Percentiles rank a stretch among this genome's conserved stretches.
phyloP scores from a whole-genome alignment of 1,140 invertebrate species.

The Akabosia matsudoensis region DNA sequence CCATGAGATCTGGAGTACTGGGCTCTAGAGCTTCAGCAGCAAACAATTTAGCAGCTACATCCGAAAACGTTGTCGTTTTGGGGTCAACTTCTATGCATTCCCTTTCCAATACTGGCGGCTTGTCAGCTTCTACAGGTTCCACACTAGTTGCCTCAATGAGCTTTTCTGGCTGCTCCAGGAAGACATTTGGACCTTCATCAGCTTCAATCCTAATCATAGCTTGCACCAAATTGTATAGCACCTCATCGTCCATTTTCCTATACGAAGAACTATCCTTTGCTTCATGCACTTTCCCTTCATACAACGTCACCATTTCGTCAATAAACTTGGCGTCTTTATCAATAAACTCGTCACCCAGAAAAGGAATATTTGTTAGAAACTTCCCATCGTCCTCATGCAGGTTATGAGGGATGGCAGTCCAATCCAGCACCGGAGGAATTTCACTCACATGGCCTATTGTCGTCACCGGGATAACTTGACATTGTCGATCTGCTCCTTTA shows the following conservation, averaged over 20 bases:
- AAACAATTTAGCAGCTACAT: neutral
- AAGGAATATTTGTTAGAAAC: constrained; percentile 34
- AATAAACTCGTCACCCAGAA: constrained; percentile 35
- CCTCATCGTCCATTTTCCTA: constrained; percentile 2
- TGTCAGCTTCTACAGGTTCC: neutral
- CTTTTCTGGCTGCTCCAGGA: neutral
- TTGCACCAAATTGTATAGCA: neutral
- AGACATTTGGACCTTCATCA: neutral
- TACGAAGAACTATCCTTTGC: constrained; percentile 1
- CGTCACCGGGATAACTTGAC: neutral
- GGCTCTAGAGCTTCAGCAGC: neutral
- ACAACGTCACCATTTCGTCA: constrained; percentile 29
- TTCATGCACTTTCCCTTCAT: constrained; percentile 26
- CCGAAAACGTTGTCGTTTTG: neutral
- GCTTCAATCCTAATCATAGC: constrained; percentile 2
- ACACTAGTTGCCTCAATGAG: neutral
- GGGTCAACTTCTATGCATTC: neutral
- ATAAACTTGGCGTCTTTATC: constrained; percentile 31
- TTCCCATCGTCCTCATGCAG: constrained; percentile 34
- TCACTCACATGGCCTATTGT: constrained; percentile 13
- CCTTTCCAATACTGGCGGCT: neutral
- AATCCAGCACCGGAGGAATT: constrained; percentile 25
- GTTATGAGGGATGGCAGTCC: constrained; percentile 32
- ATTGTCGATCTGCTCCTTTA: neutral
- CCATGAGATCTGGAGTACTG: too few relatives aligned